Base-by-base conservation (phyloP, 2,113 vertebrate species). In the Verasper variegatus region DNA sequence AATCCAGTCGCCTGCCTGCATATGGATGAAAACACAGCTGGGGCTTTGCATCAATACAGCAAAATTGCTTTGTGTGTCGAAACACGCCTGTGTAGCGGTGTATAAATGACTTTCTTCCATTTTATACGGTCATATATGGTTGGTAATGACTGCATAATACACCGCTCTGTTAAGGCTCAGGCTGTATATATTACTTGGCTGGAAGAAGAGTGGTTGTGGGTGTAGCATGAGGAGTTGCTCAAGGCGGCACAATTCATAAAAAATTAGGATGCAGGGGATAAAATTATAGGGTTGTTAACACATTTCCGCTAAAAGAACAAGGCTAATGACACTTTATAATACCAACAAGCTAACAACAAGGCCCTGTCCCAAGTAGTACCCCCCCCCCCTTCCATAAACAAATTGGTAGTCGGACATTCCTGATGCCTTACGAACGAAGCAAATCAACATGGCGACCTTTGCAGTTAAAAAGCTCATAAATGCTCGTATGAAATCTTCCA, bases 11-110 rank as follows among this genome's bases (percentile, higher is more conserved):
- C 68, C 81, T 18, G 52, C 63, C 59, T 71, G 65, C 76, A 68
- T 63, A 65, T 73, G 61, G 77, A 89, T 81, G 70, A 86, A 85
- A 85, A 72, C 49, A 66, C 68, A 82, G 73, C 75, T 40, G 12
- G 20, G 56, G 59, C 63, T 72, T 68, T 76, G 55, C 76, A 88
- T 85, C 62, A 70, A 73, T 59, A 52, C 65, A 27, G 47, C 15
- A 47, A 63, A 77, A 74, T 71, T 78, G 82, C 69, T 74, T 49
- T 81, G 68, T 71, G 74, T 79, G 60, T 66, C 56, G 71, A 62
- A 76, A 75, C 63, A 58, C 1, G 0, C 65, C 2, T 26, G n/a
- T 54, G 31, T 20, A 5, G 66, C 13, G 13, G 57, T 72, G 62
- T 40, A 68, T 74, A 12, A 62, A 83, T 78, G 58, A 27, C 26